Base-by-base conservation (phyloP, 2,888 invertebrate genomes). In the Calameuta filiformis region DNA sequence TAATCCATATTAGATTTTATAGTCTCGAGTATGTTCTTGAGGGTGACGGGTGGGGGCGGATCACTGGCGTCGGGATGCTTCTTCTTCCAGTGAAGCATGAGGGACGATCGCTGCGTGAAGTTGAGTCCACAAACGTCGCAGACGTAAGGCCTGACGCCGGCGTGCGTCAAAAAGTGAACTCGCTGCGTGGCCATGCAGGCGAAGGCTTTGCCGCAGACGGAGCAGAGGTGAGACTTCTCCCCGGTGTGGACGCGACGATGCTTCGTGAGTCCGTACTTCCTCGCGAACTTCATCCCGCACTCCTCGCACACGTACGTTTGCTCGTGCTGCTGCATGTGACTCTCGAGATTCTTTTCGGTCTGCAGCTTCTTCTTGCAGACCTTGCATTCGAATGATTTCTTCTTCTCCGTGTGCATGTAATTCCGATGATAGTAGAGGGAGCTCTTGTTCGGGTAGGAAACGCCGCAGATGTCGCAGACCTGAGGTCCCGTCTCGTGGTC, bases 71-170 rank as follows among this genome's bases (percentile, higher is more conserved):
- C 80, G 1, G 83, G 81, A 68, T 87, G 86, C 31, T 78, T 81
- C n/a, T 84, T 84, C 23, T 84, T 83, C 82, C 83, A 85, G 74
- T 87, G 87, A 0, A 37, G 73, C 86, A 85, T 87, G 73, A 89
- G 78, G 6, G 85, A 85, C 6, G 84, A 83, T 15, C 85, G 78
- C 73, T 77, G 86, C 23, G 86, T 85, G 76, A 83, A 86, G 40
- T 77, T 80, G 2, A 82, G 75, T 11, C 81, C 80, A 75, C 86
- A 86, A 3, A 83, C 79, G 35, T 79, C 76, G 76, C 84, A 85
- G 1, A 81, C 76, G 76, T 86, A 86, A 0, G 85, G 85, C 75
- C 83, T 81, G 30, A 83, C 81, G 3, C 83, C 85, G 23, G 81
- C 76, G 56, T 86, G 85, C 1, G 85, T 83, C 0, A 83, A 75